These are phyloP conservation scores for Sphinx pinastri DNA, from an alignment of 2,888 invertebrate species.

Conservation along the genomic window DNA sequence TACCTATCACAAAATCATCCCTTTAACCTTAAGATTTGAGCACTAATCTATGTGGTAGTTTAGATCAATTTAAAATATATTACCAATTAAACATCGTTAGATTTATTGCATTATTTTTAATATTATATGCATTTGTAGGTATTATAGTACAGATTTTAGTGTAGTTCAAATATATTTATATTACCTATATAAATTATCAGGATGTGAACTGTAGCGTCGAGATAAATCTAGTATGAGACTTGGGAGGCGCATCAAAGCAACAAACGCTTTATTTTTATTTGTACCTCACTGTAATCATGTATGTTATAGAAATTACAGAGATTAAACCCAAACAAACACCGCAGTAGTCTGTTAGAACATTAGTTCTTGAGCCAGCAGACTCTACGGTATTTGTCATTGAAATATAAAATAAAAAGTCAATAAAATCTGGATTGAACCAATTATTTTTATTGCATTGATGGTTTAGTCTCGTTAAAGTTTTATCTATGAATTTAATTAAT, in stretches of 20 bases:
- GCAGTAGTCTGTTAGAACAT: conserved; percentile 73
- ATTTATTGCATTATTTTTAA: conserved; percentile 3
- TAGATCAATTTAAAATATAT: conserved; percentile 11
- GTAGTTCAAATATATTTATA: conserved; percentile 5
- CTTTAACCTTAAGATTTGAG: conserved; percentile 1
- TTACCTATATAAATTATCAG: conserved; percentile 32
- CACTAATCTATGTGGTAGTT: conserved; percentile 14
- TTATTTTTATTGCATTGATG: conserved; percentile 50
- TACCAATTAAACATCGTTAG: not conserved
- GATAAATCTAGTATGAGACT: conserved; percentile 62
- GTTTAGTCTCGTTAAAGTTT: conserved; percentile 46
- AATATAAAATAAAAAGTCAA: conserved; percentile 3
- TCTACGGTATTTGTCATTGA: conserved; percentile 63
- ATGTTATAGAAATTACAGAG: conserved; percentile 32
- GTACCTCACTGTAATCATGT: conserved; percentile 17
- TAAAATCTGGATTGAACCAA: not conserved
- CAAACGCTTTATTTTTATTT: conserved; percentile 51
- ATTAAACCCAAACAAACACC: conserved; percentile 62
- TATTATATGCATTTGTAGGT: not conserved
- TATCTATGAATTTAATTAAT: conserved; percentile 39
- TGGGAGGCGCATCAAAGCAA: conserved; percentile 74
- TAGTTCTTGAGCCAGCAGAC: conserved; percentile 81
- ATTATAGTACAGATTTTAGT: not conserved
- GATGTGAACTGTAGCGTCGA: conserved; percentile 62
- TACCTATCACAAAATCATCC: not conserved